Conservation (phyloP, 2,888 invertebrate genomes). For the Archips xylosteana region DNA sequence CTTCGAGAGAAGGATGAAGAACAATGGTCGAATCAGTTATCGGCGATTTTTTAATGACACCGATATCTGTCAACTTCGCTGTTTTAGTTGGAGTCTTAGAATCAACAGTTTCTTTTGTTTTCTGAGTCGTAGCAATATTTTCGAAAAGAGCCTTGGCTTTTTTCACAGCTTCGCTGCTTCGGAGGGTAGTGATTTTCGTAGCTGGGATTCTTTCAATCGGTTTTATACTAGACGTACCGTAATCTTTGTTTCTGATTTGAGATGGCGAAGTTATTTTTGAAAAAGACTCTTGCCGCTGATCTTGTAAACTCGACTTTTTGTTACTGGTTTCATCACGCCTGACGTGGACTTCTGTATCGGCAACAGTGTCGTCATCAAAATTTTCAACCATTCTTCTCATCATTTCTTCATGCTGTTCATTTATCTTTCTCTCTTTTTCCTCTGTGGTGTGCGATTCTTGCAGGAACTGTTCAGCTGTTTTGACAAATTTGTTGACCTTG, state of each 20-base stretch:
- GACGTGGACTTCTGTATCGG: constrained; percentile 48
- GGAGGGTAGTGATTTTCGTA: constrained; percentile 75
- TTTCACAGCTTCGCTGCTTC: constrained; percentile 88
- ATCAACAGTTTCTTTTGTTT: constrained; percentile 58
- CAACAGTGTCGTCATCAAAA: constrained; percentile 55
- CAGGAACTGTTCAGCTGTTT: constrained; percentile 85
- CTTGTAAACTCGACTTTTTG: constrained; percentile 44
- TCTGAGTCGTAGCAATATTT: constrained; percentile 82
- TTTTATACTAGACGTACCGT: constrained; percentile 56
- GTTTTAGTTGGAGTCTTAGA: constrained; percentile 51
- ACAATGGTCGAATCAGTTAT: constrained; percentile 61
- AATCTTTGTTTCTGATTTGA: constrained; percentile 60
- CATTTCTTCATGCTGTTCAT: constrained; percentile 77
- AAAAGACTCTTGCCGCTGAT: constrained; percentile 53
- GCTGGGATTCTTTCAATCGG: constrained; percentile 59
- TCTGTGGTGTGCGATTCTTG: constrained; percentile 66
- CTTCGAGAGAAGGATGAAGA: constrained; percentile 59
- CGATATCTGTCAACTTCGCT: constrained; percentile 81
- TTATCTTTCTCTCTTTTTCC: constrained; percentile 72
- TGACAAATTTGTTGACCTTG: constrained; percentile 88
- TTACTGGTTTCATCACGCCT: constrained; percentile 46
- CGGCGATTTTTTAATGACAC: constrained; percentile 70
- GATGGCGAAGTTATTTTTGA: constrained; percentile 63
- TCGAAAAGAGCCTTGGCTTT: constrained; percentile 90
- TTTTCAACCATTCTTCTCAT: constrained; percentile 70